These are phyloP conservation scores for Panopea generosa DNA, from an alignment of 2,888 invertebrate species.

Conservation along the genomic window DNA sequence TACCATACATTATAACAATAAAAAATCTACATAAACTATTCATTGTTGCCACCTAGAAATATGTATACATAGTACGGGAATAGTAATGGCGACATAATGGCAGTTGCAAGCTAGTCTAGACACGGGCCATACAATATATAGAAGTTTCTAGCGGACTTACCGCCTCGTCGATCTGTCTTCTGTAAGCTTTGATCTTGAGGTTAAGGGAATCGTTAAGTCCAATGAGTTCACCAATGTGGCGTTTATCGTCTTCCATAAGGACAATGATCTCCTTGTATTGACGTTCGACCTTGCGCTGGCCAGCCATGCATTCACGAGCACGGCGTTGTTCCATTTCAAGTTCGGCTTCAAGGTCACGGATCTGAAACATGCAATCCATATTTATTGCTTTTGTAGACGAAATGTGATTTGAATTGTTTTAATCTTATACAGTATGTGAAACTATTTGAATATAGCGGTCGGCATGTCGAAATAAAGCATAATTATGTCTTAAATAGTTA, in stretches of 20 bases:
- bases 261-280: constrained; percentile 80
- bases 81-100: too few species aligned
- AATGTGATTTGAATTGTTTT: background rate
- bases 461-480: too few species aligned
- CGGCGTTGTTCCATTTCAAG: constrained; percentile 84
- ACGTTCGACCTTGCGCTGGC: constrained; percentile 83
- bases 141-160: too few species aligned
- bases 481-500: too few species aligned
- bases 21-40: too few species aligned
- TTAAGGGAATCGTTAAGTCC: constrained; percentile 81
- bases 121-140: too few species aligned
- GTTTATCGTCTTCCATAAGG: constrained; percentile 83
- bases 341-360: constrained; percentile 84
- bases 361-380: too few species aligned
- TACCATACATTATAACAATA: too few species aligned
- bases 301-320: constrained; percentile 80
- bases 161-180: constrained; percentile 84
- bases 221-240: constrained; percentile 79
- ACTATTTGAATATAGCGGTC: background rate
- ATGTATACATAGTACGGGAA: too few species aligned
- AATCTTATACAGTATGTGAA: background rate
- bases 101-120: too few species aligned
- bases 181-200: constrained; percentile 83
- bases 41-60: too few species aligned
- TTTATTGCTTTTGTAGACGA: too few species aligned